Base-by-base conservation (phyloP, 2,888 invertebrate species). In the Taphrorychus bicolor region DNA sequence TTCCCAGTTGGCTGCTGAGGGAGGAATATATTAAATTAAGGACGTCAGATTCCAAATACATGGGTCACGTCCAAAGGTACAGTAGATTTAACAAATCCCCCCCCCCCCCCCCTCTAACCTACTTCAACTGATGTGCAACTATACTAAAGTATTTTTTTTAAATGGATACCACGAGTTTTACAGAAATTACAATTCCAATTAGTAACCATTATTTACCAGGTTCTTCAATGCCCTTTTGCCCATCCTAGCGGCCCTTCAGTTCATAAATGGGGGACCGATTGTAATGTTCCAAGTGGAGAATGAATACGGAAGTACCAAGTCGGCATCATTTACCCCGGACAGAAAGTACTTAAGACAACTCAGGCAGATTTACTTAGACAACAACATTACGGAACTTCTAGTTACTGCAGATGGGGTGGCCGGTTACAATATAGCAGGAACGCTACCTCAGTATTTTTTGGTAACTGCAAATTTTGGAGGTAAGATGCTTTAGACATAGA, bases 281-380 rank as follows among this genome's bases (percentile, higher is more conserved):
- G 93, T 95, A 66, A 89, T 92, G 85, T 89, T 95, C 51, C 95
- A 95, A 74, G 87, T 94, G 22, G 97, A 98, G 84, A 98, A 76
- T 48, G 76, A 76, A 53, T 76, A 76, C 52, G 76, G 76, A 3
- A 94, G 94, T 75, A 78, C 80, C 0, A 67, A 70, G 53, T 54
- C 71, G 45, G 61, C 45, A 22, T 40, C 19, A 7, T 76, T 73
- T 62, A 49, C 16, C 4, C 80, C 79, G 5, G 74, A 75, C 21
- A 72, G 63, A 57, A 16, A 19, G 0, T 75, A 75, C 59, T 66
- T 71, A 58, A 66, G 32, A 48, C 40, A 79, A 64, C 73, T 86
- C 2, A 77, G 80, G 59, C 73, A 82, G 49, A 60, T 80, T 16
- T 78, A 82, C 71, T 69, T 75, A 57, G 73, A 75, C 3, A 74